Percentiles rank a stretch among this genome's conserved stretches.
Conservation (phyloP, 2,797 vertebrate genomes). For the Chaetodon trifasciatus region DNA sequence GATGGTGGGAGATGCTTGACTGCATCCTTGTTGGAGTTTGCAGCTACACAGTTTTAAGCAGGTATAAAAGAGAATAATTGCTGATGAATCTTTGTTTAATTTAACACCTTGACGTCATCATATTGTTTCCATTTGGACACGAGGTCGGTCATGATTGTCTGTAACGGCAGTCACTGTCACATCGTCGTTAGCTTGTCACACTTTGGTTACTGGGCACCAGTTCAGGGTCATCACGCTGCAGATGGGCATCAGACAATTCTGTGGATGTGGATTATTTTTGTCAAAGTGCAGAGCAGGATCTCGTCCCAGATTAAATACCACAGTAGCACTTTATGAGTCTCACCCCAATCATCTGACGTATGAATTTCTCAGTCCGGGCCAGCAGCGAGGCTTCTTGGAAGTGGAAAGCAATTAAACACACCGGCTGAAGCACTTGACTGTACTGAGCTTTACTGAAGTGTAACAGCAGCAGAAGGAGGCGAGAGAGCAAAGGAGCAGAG, state of each 20-base stretch:
- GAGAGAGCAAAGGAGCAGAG: constrained; percentile 42
- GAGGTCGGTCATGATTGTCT: background rate
- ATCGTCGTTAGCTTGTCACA: background rate
- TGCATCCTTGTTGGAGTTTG: constrained; percentile 18
- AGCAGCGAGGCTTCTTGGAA: constrained; percentile 66
- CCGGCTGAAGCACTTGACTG: constrained; percentile 55
- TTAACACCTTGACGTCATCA: background rate
- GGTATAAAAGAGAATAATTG: too few relatives aligned
- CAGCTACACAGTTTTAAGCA: background rate
- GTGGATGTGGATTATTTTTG: constrained; percentile 12
- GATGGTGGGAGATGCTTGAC: constrained; percentile 21
- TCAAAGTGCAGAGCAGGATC: constrained; percentile 13
- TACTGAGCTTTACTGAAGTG: constrained; percentile 41
- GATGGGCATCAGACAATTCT: constrained; percentile 9
- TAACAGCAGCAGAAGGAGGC: constrained; percentile 49
- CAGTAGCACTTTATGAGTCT: constrained; percentile 35
- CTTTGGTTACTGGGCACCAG: background rate
- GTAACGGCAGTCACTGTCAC: background rate
- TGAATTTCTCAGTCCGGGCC: constrained; percentile 44
- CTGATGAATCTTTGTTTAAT: too few relatives aligned
- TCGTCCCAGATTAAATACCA: constrained; percentile 27
- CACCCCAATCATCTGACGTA: constrained; percentile 43
- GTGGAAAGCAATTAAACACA: constrained; percentile 71
- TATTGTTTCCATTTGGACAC: background rate
- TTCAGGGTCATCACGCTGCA: constrained; percentile 21